These are phyloP conservation scores for Brachyptera putata DNA, from an alignment of 2,888 invertebrate species.

Conservation along the genomic window DNA sequence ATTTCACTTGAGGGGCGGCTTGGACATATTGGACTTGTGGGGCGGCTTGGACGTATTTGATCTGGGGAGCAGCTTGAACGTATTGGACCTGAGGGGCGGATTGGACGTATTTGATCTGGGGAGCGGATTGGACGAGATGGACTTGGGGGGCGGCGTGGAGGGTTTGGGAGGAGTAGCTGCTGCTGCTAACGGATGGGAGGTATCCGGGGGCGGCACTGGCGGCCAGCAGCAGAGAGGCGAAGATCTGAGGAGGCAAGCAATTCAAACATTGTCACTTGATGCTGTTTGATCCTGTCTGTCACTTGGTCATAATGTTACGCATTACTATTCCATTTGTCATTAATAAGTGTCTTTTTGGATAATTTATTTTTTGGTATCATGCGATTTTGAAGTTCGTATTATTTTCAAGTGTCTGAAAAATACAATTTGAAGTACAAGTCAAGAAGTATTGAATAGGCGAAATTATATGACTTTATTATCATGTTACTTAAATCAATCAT, in stretches of 20 bases:
- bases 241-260: not conserved
- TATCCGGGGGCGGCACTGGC: constrained; percentile 10
- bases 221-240: not conserved
- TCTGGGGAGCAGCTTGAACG: not conserved
- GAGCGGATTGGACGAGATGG: not conserved
- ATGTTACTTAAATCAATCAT: no score
- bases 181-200: not conserved
- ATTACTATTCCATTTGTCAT: no score
- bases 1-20: not conserved
- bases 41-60: not conserved
- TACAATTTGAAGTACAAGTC: no score
- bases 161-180: constrained; percentile 1
- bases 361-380: no score
- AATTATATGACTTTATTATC: no score
- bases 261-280: not conserved
- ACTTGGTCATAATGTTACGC: no score
- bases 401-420: no score
- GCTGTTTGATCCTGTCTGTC: no score
- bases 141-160: constrained; percentile 3
- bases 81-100: not conserved
- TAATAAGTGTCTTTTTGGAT: no score
- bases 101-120: not conserved
- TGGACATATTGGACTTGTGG: not conserved
- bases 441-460: no score
- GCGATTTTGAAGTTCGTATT: no score